Conservation (phyloP, 2,888 invertebrate species). For the Cryptocheilus praepositus region DNA sequence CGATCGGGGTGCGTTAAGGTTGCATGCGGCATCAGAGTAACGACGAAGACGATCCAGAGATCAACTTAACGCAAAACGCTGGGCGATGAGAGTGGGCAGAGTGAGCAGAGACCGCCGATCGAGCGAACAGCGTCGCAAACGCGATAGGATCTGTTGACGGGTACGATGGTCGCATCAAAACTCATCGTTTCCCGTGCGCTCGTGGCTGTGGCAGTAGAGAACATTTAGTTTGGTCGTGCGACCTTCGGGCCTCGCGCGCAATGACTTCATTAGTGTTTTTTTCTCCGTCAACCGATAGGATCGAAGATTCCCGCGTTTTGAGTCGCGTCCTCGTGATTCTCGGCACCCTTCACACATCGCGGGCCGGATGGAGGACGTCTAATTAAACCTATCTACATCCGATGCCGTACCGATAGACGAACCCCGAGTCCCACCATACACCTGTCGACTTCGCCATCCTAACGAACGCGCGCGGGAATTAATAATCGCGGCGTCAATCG, state of each 20-base stretch:
- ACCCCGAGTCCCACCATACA: slow-evolving; percentile 5
- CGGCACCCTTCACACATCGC: slow-evolving; percentile 11
- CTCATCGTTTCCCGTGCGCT: too few species aligned
- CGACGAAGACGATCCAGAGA: too few species aligned
- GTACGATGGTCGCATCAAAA: too few species aligned
- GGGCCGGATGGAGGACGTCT: slow-evolving; percentile 1
- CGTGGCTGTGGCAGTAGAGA: too few species aligned
- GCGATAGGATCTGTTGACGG: too few species aligned
- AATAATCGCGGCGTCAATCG: slow-evolving; percentile 20
- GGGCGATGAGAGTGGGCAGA: too few species aligned
- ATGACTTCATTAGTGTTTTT: slow-evolving; percentile 28
- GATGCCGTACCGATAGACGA: slow-evolving; percentile 4
- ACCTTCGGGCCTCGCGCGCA: slow-evolving; percentile 22
- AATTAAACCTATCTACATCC: neutral
- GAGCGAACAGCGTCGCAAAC: too few species aligned
- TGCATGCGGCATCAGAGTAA: too few species aligned
- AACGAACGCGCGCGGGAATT: slow-evolving; percentile 15
- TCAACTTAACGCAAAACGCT: too few species aligned
- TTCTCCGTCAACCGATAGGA: slow-evolving; percentile 27
- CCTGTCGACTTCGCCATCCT: slow-evolving; percentile 14
- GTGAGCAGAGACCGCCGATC: too few species aligned
- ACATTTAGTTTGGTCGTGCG: slow-evolving; percentile 4
- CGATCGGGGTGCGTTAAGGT: too few species aligned
- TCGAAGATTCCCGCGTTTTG: slow-evolving; percentile 28
- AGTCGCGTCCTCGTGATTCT: slow-evolving; percentile 14